phyloP scores from a whole-genome alignment of 2,113 vertebrate genomes.

The Lutjanus erythropterus region DNA sequence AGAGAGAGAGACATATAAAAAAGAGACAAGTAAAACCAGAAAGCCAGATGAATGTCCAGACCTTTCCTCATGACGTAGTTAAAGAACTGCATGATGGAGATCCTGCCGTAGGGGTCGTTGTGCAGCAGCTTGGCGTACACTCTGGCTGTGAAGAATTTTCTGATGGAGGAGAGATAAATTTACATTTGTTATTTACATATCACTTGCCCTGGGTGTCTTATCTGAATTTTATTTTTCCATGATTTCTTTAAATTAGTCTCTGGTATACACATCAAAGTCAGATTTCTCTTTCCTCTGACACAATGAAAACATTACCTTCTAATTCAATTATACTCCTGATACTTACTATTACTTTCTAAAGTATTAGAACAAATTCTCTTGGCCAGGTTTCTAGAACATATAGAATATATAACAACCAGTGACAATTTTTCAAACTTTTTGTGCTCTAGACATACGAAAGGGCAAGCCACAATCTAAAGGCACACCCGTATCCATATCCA shows the following conservation, averaged over 20 bases:
- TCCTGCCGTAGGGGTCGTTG: conserved; percentile 94
- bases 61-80: conserved; percentile 99
- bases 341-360: no score
- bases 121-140: conserved; percentile 96
- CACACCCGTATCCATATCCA: no score
- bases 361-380: no score
- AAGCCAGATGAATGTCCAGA: conserved; percentile 50
- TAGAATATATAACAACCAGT: no score
- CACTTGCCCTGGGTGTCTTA: not conserved
- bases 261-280: not conserved
- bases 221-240: not conserved
- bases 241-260: not conserved
- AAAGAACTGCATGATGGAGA: conserved; percentile 99
- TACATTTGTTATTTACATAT: not conserved
- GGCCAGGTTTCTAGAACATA: no score
- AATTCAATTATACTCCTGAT: no score
- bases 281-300: not conserved
- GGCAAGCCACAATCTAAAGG: no score
- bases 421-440: no score
- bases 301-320: not conserved
- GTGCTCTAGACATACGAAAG: no score
- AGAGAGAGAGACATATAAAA: not conserved
- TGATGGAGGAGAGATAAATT: conserved; percentile 54
- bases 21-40: not conserved
- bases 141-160: conserved; percentile 95